phyloP scores from a whole-genome alignment of 1,140 invertebrate genomes.

The Drosophila mayri region DNA sequence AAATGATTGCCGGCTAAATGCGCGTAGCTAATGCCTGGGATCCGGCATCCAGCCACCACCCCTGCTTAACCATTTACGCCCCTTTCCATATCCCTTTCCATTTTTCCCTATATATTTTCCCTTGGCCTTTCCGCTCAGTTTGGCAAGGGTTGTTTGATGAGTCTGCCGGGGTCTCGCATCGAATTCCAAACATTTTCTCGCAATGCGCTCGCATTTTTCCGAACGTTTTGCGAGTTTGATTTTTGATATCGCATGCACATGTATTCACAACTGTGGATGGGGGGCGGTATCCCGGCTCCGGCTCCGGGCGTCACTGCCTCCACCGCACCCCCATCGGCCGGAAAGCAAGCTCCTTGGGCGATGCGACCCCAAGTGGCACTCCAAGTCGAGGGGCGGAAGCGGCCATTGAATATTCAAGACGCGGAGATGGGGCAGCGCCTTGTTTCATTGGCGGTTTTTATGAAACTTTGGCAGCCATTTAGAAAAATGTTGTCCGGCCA shows the following conservation, averaged over 20 bases:
- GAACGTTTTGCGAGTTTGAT: slow-evolving; percentile 47
- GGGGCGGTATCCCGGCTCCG: slow-evolving; percentile 14
- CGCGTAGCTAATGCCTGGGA: slow-evolving; percentile 70
- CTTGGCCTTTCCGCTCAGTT: slow-evolving; percentile 30
- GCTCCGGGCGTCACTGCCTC: background rate
- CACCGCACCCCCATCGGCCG: slow-evolving; percentile 5
- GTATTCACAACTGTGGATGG: slow-evolving; percentile 20
- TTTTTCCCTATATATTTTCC: slow-evolving; percentile 4
- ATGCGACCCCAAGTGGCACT: slow-evolving; percentile 61
- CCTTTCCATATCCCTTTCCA: slow-evolving; percentile 5
- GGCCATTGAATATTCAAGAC: slow-evolving; percentile 80
- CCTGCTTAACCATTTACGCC: slow-evolving; percentile 10
- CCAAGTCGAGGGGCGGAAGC: slow-evolving; percentile 65
- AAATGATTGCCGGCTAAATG: slow-evolving; percentile 80
- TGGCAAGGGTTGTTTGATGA: slow-evolving; percentile 68
- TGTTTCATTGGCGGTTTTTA: slow-evolving; percentile 75
- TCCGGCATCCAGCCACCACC: slow-evolving; percentile 15
- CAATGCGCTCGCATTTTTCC: slow-evolving; percentile 72
- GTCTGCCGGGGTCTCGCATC: slow-evolving; percentile 44
- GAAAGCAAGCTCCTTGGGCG: slow-evolving; percentile 42
- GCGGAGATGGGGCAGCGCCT: slow-evolving; percentile 24
- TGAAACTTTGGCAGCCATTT: slow-evolving; percentile 74
- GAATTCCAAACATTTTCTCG: slow-evolving; percentile 69
- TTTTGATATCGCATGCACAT: slow-evolving; percentile 47
- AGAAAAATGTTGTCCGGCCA: slow-evolving; percentile 65